Base-by-base conservation (phyloP, 1,140 invertebrate species). In the Eurytemora carolleeae region DNA sequence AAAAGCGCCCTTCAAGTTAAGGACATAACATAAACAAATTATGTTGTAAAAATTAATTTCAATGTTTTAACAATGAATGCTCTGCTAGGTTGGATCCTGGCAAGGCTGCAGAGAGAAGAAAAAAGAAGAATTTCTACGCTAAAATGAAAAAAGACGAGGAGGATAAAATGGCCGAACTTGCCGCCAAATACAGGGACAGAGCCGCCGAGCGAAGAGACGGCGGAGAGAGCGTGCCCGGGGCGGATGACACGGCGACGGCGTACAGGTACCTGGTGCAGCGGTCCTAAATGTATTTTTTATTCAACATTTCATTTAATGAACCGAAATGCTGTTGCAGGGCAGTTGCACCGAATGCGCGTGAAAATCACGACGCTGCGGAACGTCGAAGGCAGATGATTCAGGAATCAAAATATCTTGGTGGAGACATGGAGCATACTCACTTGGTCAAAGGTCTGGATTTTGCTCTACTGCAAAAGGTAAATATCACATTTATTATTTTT, bases 381-480 rank as follows among this genome's bases (percentile, higher is more conserved):
- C 77, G 91, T 54, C 77, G 94, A 52, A 80, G 90, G 26, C 88
- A 96, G 70, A 83, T 95, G 76, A 98, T 98, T 71, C 90, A 98
- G 73, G 93, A 98, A 73, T 98, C 95, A 0, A 99, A 99, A 76
- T 98, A 93, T 75, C 86, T 99, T 75, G 96, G 96, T 71, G 96
- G 96, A 81, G 96, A 99, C 73, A 97, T 99, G 86, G 93, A 98
- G 67, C 95, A 99, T 69, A 99, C 96, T 73, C 96, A 99, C 76
- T 94, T 99, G 77, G 95, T 99, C 58, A 98, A 98, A 77, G 96
- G 96, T 73, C 77, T 99, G 12, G 96, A 99, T 82, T 99, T 96
- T 76, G 95, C 95, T 3, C 74, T 99, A n/a, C 74, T 99, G 55
- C 92, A 98, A 72, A 98, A 98, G 76, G 89, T 92, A 68, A n/a